Percentiles rank a stretch among this genome's conserved stretches.
Conservation (phyloP, 2,113 vertebrate species). For the Aegypius monachus region DNA sequence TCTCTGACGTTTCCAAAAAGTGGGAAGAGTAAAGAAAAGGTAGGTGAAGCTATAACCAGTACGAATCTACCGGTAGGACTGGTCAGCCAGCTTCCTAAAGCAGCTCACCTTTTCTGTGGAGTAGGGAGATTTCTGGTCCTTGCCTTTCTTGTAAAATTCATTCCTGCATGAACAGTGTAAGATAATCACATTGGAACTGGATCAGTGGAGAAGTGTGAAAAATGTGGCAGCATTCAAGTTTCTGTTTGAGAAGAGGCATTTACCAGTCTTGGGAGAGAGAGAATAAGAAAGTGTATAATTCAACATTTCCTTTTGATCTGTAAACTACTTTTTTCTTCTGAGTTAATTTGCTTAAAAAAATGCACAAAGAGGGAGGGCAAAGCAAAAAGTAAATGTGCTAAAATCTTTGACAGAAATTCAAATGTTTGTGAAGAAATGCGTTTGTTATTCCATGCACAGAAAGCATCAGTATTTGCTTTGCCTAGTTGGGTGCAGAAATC, state of each 20-base stretch:
- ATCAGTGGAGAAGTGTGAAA: conserved; percentile 50
- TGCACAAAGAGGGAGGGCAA: conserved; percentile 35
- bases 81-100: not conserved
- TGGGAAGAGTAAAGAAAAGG: not conserved
- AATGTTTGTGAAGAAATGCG: not conserved
- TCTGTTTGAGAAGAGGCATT: conserved; percentile 44
- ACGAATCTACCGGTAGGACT: not conserved
- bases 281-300: conserved; percentile 58
- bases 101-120: not conserved
- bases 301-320: conserved; percentile 56
- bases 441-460: conserved; percentile 54
- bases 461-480: conserved; percentile 12
- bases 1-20: not conserved
- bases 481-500: conserved; percentile 20
- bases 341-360: conserved; percentile 64
- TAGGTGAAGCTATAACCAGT: not conserved
- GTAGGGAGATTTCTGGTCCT: not conserved
- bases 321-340: conserved; percentile 54
- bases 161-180: conserved; percentile 7
- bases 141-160: not conserved
- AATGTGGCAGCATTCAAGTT: conserved; percentile 46
- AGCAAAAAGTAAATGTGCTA: conserved; percentile 48
- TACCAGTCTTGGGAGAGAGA: conserved; percentile 48
- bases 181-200: conserved; percentile 56
- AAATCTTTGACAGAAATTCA: conserved; percentile 56